Evolutionary conservation across 2,888 invertebrate species (phyloP), one percentile per base, ranked within the genome.

Genomic region (Sarcophaga carnaria): DNA sequence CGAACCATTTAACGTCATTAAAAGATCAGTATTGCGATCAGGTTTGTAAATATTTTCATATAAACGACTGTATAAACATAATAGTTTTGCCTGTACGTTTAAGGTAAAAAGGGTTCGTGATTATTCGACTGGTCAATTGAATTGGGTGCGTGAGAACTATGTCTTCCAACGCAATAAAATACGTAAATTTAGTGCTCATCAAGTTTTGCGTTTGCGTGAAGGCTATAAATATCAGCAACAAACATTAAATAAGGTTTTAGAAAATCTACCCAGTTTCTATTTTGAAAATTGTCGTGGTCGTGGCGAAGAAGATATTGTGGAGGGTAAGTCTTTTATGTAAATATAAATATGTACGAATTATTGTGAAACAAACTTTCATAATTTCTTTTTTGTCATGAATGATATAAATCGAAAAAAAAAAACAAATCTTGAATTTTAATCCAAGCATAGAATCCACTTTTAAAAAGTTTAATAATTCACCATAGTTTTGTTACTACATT

Each of bases 191-290:
- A 98, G 98, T 94, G 96, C 97, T 25, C 97, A 98, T 92, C 98
- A 99, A 94, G 96, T 98, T 83, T 94, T 98, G 69, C 95, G 97
- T 76, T 94, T 99, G 67, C 96, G 98, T 49, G 98, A 98, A 93
- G 97, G 98, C 12, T 98, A 98, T 95, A 98, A 98, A 93, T 97
- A 98, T 92, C 98, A 99, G 93, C 99, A 99, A 93, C 98, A 98
- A 93, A 97, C 98, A 14, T 94, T 99, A 76, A 97, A 98, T 94
- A 98, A 98, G 93, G 97, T 99, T 8, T 94, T 99, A 82, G 99
- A 99, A 93, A 98, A 98, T 93, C 94, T 99, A 90, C 98, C 98
- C 63, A 97, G 96, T 91, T 94, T 97, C 78, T 98, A 98, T 94
- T 96, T 98, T 92, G 98, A 98, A 93, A 98, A 98, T 94, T 99